phyloP scores from a whole-genome alignment of 2,888 invertebrate genomes.

The Melanostoma mellinum region DNA sequence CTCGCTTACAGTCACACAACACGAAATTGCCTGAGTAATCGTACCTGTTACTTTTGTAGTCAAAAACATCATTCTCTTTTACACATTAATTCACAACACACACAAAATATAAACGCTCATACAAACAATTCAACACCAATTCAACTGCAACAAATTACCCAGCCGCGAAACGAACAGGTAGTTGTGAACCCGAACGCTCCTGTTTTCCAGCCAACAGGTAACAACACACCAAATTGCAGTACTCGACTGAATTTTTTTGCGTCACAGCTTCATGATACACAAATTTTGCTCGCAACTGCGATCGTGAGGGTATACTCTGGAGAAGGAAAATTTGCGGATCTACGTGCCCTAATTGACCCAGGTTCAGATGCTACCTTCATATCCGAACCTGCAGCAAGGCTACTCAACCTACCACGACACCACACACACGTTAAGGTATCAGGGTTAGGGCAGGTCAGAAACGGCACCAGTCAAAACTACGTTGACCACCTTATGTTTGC shows the following conservation, averaged over 20 bases:
- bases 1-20: slow-evolving; percentile 1
- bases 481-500: slow-evolving; percentile 9
- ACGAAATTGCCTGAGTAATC: not conserved
- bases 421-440: too few relatives aligned
- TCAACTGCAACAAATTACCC: not conserved
- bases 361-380: slow-evolving; percentile 13
- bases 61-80: too few relatives aligned
- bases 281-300: slow-evolving; percentile 13
- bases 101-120: not conserved
- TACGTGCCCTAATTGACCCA: slow-evolving; percentile 15
- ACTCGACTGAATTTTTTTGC: not conserved
- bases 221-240: not conserved
- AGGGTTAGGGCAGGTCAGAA: slow-evolving; percentile 22
- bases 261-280: not conserved
- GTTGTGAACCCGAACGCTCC: slow-evolving; percentile 4
- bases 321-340: slow-evolving; percentile 2
- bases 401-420: not conserved
- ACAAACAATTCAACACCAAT: not conserved
- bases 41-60: too few relatives aligned
- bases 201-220: slow-evolving; percentile 5
- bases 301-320: slow-evolving; percentile 3
- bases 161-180: not conserved
- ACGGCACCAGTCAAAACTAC: slow-evolving; percentile 5
- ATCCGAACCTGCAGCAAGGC: slow-evolving; percentile 4
- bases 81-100: not conserved